Base-by-base conservation (phyloP, 2,797 vertebrate species). In the Chelonia mydas region DNA sequence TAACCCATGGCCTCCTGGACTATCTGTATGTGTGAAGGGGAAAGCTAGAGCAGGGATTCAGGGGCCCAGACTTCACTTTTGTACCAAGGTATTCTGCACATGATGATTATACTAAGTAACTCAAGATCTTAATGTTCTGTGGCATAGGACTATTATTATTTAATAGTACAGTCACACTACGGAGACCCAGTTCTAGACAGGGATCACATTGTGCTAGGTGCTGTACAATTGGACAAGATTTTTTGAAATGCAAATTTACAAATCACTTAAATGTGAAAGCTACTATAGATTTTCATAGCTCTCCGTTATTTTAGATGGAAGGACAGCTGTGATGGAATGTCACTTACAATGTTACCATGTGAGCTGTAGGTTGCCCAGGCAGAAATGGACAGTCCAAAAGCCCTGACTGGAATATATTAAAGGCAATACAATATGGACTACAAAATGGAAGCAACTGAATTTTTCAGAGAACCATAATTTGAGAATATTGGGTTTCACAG, bases 1-100 rank as follows among this genome's bases (percentile, higher is more conserved):
- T 6, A 41, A 33, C 77, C 72, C 31, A 3, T 76, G 87, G 85
- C 84, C 50, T 27, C 65, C 84, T 55, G 49, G 57, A 84, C 81
- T 5, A 85, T 7, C 57, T 85, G 33, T 7, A 3, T 25, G 37
- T 47, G 10, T 37, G 61, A 33, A 55, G 25, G 61, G 55, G 33
- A 0, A 5, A 81, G 13, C 21, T 11, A 31, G 53, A 87, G 31
- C 16, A 87, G 23, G n/a, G 53, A 55, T 19, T 57, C 0, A 0
- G 3, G 55, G 80, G 8, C 4, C 27, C 27, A 61, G n/a, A 11
- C 25, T 68, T 13, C 23, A 13, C 16, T 19, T 77, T 50, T 77
- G 47, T 17, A n/a, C 86, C 23, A 28, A 27, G 25, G 1, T 57
- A 1, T 65, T 89, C 80, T 84, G 68, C 31, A 37, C 31, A 50